phyloP scores from a whole-genome alignment of 2,113 vertebrate species.

The Cryptotis parvus region DNA sequence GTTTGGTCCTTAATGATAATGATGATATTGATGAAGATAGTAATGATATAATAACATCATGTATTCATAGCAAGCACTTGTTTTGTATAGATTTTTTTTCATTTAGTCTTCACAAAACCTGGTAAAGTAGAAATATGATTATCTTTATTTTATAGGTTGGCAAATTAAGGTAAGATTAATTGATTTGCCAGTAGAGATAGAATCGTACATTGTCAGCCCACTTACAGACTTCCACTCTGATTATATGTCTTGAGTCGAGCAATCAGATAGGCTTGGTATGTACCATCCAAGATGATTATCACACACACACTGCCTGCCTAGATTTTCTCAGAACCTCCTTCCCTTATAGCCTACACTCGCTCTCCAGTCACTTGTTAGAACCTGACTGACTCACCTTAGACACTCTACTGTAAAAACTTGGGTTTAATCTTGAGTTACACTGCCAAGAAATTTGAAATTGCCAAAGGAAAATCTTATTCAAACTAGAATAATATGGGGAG shows the following conservation, averaged over 20 bases:
- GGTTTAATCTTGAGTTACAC: neutral
- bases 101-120: slow-evolving; percentile 23
- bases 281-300: neutral
- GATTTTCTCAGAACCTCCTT: neutral
- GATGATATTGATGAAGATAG: neutral
- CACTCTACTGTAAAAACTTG: neutral
- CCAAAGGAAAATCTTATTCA: neutral
- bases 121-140: neutral
- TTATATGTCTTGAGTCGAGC: neutral
- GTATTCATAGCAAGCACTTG: neutral
- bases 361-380: neutral
- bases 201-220: neutral
- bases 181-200: neutral
- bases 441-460: neutral
- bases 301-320: neutral
- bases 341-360: neutral
- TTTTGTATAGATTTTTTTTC: neutral
- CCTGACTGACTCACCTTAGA: neutral
- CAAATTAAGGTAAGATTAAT: neutral
- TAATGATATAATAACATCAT: neutral
- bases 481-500: slow-evolving; percentile 20
- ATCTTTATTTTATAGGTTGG: neutral
- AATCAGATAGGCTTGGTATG: neutral
- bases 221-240: slow-evolving; percentile 36
- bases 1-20: neutral